A percentile compares a stretch with the other conserved stretches of the same genome.
phyloP scores from a whole-genome alignment of 2,888 invertebrate genomes.

The Chesias legatella region DNA sequence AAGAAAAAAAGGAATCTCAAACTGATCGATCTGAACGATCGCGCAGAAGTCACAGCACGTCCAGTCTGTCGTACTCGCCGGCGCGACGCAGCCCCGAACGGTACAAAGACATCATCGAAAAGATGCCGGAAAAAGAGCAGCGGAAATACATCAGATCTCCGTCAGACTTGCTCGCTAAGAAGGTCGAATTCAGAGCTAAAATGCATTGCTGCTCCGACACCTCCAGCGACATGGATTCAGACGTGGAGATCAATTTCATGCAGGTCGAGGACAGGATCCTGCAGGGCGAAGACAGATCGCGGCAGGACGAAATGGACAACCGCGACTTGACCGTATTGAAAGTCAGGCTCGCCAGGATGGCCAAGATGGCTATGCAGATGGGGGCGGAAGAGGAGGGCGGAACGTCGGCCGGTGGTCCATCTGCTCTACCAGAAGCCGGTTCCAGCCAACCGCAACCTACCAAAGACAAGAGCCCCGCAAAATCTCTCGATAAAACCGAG shows the following conservation, averaged over 20 bases:
- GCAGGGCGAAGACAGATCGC: constrained; percentile 67
- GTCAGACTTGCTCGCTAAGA: constrained; percentile 58
- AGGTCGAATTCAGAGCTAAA: constrained; percentile 56
- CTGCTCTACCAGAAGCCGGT: not conserved
- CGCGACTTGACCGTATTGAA: constrained; percentile 85
- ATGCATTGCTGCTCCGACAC: constrained; percentile 80
- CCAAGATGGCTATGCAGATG: constrained; percentile 45
- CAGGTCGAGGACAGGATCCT: constrained; percentile 79
- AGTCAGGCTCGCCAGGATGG: constrained; percentile 83
- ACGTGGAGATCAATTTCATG: constrained; percentile 60
- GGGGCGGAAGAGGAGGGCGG: constrained; percentile 13
- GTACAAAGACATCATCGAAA: constrained; percentile 83
- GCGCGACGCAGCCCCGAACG: constrained; percentile 84
- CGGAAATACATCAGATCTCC: constrained; percentile 72
- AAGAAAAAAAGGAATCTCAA: constrained; percentile 40
- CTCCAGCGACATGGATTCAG: constrained; percentile 43
- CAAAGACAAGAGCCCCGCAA: constrained; percentile 24
- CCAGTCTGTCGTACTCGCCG: constrained; percentile 85
- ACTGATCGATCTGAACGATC: constrained; percentile 44
- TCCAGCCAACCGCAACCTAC: not conserved
- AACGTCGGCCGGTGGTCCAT: not conserved
- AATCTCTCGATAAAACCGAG: constrained; percentile 27
- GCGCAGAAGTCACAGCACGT: constrained; percentile 73
- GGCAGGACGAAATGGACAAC: constrained; percentile 80
- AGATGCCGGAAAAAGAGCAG: constrained; percentile 77